Evolutionary conservation across 2,113 vertebrate species (phyloP).

Genomic region (Agapornis roseicollis): DNA sequence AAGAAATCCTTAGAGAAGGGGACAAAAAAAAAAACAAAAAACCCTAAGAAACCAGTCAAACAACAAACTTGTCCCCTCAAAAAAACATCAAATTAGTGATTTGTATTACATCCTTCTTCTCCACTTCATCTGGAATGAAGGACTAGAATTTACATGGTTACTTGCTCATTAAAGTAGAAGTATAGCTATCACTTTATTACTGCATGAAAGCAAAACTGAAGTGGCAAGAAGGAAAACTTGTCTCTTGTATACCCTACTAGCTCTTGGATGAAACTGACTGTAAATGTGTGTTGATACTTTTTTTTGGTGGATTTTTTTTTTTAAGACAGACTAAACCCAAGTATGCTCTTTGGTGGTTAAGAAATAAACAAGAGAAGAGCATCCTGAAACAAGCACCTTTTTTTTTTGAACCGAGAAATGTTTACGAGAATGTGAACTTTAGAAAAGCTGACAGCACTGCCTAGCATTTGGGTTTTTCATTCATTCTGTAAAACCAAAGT

Average conservation of each 20-base stretch:
- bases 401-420: not conserved
- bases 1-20: not conserved
- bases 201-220: not conserved
- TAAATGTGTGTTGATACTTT: not conserved
- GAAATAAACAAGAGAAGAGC: not conserved
- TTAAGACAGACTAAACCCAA: not conserved
- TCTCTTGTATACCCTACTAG: not conserved
- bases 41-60: not conserved
- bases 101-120: not conserved
- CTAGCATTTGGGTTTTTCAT: not conserved
- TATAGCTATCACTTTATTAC: not conserved
- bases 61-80: fast-evolving
- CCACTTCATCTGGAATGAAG: not conserved
- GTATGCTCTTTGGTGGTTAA: not conserved
- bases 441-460: not conserved
- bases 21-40: fast-evolving
- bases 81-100: not conserved
- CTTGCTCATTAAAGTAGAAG: not conserved
- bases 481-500: not conserved
- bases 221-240: not conserved
- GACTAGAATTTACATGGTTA: not conserved
- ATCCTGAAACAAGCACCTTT: not conserved
- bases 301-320: not conserved
- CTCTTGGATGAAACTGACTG: not conserved
- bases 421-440: not conserved